Conservation (phyloP, 2,113 vertebrate genomes). For the Emydocephalus ijimae region DNA sequence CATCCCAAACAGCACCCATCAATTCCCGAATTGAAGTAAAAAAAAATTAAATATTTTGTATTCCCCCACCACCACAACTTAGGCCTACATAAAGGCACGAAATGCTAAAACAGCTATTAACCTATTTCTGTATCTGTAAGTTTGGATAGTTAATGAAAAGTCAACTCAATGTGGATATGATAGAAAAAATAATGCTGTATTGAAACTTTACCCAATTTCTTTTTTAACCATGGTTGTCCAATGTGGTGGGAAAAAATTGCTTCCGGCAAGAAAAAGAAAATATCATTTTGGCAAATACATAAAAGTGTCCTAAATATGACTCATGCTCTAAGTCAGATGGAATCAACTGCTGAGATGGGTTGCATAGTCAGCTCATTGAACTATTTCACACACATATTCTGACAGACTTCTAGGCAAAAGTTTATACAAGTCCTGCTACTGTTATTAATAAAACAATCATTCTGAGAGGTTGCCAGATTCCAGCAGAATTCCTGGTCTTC, state of each 20-base stretch:
- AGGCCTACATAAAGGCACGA: neutral
- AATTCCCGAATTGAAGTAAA: neutral
- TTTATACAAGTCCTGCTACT: neutral
- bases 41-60: neutral
- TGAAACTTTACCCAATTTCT: neutral
- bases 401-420: neutral
- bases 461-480: neutral
- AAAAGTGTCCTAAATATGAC: neutral
- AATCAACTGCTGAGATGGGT: neutral
- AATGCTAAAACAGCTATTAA: neutral
- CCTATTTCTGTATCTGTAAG: neutral
- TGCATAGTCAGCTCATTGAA: neutral
- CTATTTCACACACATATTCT: neutral
- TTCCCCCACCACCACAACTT: rapidly evolving
- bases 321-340: neutral
- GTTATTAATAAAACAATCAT: neutral
- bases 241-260: neutral
- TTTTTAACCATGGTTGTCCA: neutral
- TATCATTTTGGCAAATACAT: neutral
- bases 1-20: neutral
- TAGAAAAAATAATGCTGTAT: neutral
- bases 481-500: neutral
- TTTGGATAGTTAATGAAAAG: neutral
- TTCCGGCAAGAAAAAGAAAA: neutral
- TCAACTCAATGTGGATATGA: neutral